These are phyloP conservation scores for Caenorhabditis macrosperma DNA, from an alignment of 2,888 invertebrate genomes.

Conservation along the genomic window DNA sequence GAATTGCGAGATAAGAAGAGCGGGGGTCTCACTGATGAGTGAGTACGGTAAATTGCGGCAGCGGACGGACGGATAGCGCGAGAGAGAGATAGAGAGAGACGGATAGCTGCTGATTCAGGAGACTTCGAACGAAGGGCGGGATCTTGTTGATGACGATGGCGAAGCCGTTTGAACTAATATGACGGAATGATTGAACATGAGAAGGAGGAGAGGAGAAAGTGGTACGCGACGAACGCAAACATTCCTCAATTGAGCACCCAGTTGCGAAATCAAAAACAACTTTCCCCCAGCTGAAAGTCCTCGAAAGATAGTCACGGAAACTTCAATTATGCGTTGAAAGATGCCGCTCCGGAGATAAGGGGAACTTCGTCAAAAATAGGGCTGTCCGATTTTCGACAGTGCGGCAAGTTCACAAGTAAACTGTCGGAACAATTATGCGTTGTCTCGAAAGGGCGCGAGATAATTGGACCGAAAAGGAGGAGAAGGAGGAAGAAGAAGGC, in stretches of 20 bases:
- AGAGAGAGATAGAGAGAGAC: conserved; percentile 14
- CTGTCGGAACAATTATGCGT: conserved; percentile 23
- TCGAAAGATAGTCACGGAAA: neutral
- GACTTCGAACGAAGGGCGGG: conserved; percentile 29
- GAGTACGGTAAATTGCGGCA: conserved; percentile 27
- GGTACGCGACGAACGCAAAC: neutral
- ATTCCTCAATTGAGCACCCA: neutral
- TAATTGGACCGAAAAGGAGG: conserved; percentile 7
- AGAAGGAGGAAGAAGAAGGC: neutral
- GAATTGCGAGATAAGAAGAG: conserved; percentile 42
- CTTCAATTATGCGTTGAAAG: neutral
- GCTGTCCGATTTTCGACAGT: conserved; percentile 5
- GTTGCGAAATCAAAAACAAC: conserved; percentile 10
- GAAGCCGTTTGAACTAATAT: conserved; percentile 45
- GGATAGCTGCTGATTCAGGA: conserved; percentile 26
- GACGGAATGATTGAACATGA: conserved; percentile 15
- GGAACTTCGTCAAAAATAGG: conserved; percentile 5
- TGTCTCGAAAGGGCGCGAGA: conserved; percentile 18
- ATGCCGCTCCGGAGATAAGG: conserved; percentile 34
- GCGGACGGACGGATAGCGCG: too few relatives aligned
- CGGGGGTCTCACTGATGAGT: neutral
- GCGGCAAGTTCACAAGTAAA: conserved; percentile 24
- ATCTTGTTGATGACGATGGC: conserved; percentile 42
- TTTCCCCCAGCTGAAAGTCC: neutral
- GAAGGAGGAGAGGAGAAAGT: conserved; percentile 1